These are phyloP conservation scores for Bombus soroeensis DNA, from an alignment of 1,140 invertebrate species.

Conservation along the genomic window DNA sequence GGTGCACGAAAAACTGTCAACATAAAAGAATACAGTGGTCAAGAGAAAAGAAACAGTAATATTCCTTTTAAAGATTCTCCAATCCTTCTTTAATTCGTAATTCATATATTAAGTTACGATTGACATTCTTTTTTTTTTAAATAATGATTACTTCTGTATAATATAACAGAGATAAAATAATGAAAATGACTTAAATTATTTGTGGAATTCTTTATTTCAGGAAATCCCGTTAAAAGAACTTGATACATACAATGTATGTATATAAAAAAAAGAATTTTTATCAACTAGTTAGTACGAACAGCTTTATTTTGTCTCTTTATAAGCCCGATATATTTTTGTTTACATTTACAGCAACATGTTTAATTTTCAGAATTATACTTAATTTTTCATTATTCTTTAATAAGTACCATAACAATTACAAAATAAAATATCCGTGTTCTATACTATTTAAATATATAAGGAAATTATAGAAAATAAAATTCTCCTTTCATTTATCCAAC, in stretches of 20 bases:
- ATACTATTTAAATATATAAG: slow-evolving; percentile 1
- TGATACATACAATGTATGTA: slow-evolving; percentile 13
- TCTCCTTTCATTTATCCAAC: slow-evolving; percentile 85
- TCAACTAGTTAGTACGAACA: not conserved
- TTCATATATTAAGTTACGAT: slow-evolving; percentile 78
- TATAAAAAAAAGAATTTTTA: not conserved
- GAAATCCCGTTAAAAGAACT: slow-evolving; percentile 30
- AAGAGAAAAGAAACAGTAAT: slow-evolving; percentile 55
- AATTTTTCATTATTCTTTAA: slow-evolving; percentile 1
- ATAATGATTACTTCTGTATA: slow-evolving; percentile 74
- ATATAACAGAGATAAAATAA: slow-evolving; percentile 67
- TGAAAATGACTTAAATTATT: slow-evolving; percentile 52
- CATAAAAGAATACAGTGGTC: slow-evolving; percentile 44
- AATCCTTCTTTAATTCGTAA: slow-evolving; percentile 72
- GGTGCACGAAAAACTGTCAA: slow-evolving; percentile 44
- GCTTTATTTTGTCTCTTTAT: slow-evolving; percentile 43
- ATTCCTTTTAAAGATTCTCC: slow-evolving; percentile 55
- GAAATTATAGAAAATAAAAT: slow-evolving; percentile 1
- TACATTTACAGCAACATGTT: slow-evolving; percentile 9
- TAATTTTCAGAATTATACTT: not conserved
- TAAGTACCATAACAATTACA: not conserved
- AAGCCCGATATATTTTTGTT: slow-evolving; percentile 31
- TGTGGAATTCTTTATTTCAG: slow-evolving; percentile 55
- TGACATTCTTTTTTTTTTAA: slow-evolving; percentile 74
- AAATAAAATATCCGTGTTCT: not conserved